Percentiles rank a stretch among this genome's conserved stretches.
Conservation (phyloP, 2,888 invertebrate genomes). For the Agrotis exclamationis region DNA sequence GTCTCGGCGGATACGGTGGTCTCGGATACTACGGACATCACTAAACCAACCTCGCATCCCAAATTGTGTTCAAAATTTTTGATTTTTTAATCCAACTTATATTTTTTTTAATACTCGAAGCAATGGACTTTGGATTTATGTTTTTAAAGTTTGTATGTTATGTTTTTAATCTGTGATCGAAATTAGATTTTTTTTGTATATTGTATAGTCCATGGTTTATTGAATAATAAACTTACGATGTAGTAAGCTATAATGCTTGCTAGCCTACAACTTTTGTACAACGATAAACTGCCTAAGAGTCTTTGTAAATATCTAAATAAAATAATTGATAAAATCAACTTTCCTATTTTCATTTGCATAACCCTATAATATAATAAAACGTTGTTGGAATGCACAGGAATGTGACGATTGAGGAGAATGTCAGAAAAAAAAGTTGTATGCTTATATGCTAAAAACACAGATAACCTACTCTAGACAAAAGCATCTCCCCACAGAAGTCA, state of each 20-base stretch:
- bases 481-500: too few species aligned
- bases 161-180: conserved; percentile 57
- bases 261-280: conserved; percentile 64
- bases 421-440: too few species aligned
- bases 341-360: not conserved
- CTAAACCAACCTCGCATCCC: conserved; percentile 65
- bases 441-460: too few species aligned
- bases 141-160: conserved; percentile 39
- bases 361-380: too few species aligned
- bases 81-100: conserved; percentile 25
- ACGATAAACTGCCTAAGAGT: conserved; percentile 70
- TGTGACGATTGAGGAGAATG: too few species aligned
- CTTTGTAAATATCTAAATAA: conserved; percentile 81
- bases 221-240: conserved; percentile 21
- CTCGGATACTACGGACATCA: conserved; percentile 74
- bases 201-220: conserved; percentile 28
- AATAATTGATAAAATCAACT: conserved; percentile 45
- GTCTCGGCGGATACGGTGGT: conserved; percentile 63
- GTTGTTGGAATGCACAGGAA: too few species aligned
- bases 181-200: conserved; percentile 41
- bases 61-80: conserved; percentile 48
- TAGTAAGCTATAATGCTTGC: conserved; percentile 25
- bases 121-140: conserved; percentile 48
- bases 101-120: conserved; percentile 66
- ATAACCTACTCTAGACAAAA: too few species aligned